Percentiles rank a stretch among this genome's conserved stretches.
These are phyloP conservation scores for Pyrrhosoma nymphula DNA, from an alignment of 2,888 invertebrate species.

Conservation along the genomic window DNA sequence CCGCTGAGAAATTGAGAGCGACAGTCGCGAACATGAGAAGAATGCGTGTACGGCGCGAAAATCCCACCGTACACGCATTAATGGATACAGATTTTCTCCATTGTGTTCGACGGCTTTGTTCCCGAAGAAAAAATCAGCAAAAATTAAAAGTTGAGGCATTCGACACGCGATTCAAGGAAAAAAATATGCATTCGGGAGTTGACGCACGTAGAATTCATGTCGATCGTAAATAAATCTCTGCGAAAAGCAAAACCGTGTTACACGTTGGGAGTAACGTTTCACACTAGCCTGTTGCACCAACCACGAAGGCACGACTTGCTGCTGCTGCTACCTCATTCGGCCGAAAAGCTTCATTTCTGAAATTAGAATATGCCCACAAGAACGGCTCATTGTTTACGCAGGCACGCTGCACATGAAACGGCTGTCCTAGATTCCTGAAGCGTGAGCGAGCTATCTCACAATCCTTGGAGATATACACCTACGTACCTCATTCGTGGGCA, in stretches of 20 bases:
- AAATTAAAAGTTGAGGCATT: neutral
- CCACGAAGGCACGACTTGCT: too few species aligned
- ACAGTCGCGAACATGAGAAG: neutral
- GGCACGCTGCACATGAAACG: neutral
- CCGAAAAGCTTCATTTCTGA: conserved; percentile 62
- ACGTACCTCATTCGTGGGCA: conserved; percentile 22
- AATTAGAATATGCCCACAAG: conserved; percentile 56
- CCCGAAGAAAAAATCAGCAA: neutral
- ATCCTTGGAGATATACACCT: conserved; percentile 47
- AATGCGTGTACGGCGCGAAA: neutral
- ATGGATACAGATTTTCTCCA: conserved; percentile 13
- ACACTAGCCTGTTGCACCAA: neutral
- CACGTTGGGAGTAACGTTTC: neutral
- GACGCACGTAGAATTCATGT: neutral
- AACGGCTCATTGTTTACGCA: conserved; percentile 17
- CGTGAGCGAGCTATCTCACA: conserved; percentile 44
- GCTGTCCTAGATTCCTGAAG: neutral
- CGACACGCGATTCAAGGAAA: neutral
- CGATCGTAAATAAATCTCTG: neutral
- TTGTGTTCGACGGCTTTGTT: neutral
- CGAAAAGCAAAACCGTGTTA: neutral
- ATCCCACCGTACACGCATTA: neutral
- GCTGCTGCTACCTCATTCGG: conserved; percentile 37
- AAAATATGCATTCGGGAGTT: neutral
- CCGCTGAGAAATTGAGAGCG: neutral